Conservation (phyloP, 2,888 invertebrate genomes). For the Drosophila villosipedis region DNA sequence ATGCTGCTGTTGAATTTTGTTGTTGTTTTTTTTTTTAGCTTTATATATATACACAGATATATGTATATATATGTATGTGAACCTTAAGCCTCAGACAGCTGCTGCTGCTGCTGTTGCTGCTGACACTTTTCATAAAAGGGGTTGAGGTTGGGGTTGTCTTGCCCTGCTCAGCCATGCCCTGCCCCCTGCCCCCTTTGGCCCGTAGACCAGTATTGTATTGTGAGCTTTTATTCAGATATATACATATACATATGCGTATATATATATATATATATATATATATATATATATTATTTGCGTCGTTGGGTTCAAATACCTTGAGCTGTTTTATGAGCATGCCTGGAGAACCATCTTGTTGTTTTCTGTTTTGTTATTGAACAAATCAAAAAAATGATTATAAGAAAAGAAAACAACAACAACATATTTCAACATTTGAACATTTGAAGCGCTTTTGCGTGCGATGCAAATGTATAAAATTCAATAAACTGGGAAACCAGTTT, state of each 20-base stretch:
- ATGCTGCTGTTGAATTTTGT: neutral
- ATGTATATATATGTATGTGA: neutral
- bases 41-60: neutral
- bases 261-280: neutral
- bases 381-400: constrained; percentile 29
- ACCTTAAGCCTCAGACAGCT: constrained; percentile 45
- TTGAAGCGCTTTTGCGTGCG: constrained; percentile 51
- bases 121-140: constrained; percentile 36
- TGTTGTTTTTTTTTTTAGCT: neutral
- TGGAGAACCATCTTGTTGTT: constrained; percentile 36
- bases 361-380: constrained; percentile 58
- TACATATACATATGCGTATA: neutral
- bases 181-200: neutral
- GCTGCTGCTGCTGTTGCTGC: constrained; percentile 34
- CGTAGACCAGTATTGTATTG: constrained; percentile 12
- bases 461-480: constrained; percentile 70
- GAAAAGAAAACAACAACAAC: constrained; percentile 17
- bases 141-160: constrained; percentile 34
- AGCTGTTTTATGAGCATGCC: constrained; percentile 51
- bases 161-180: neutral
- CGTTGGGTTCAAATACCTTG: constrained; percentile 72
- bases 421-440: constrained; percentile 25
- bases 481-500: constrained; percentile 74
- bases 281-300: constrained; percentile 43
- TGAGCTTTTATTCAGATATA: constrained; percentile 22